Percentiles rank a stretch among this genome's conserved stretches.
Evolutionary conservation across 1,140 invertebrate genomes (phyloP).

Genomic region (Plectrocnemia conspersa): DNA sequence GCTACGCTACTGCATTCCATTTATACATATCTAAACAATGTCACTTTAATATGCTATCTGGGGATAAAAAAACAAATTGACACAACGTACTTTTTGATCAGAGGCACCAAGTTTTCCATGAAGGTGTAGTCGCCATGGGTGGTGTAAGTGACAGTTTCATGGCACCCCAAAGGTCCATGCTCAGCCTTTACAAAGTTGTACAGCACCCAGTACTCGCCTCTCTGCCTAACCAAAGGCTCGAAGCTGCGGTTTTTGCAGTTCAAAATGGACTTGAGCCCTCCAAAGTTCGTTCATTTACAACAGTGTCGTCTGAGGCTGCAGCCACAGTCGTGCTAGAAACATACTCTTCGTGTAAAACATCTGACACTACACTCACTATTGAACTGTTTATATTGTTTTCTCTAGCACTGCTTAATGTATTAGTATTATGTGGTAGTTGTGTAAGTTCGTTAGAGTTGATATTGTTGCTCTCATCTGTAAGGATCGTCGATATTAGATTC

Average conservation of each 20-base stretch:
- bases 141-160: slow-evolving; percentile 85
- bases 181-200: slow-evolving; percentile 76
- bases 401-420: neutral
- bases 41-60: no score
- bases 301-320: slow-evolving; percentile 42
- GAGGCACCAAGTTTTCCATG: slow-evolving; percentile 79
- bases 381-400: neutral
- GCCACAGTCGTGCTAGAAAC: slow-evolving; percentile 41
- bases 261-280: slow-evolving; percentile 43
- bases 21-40: no score
- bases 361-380: no score
- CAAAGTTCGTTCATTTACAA: slow-evolving; percentile 41
- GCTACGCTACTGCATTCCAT: no score
- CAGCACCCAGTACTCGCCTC: slow-evolving; percentile 85
- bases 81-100: slow-evolving; percentile 65
- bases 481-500: slow-evolving; percentile 36
- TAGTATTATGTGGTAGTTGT: slow-evolving; percentile 29
- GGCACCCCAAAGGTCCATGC: slow-evolving; percentile 59
- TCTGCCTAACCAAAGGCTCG: slow-evolving; percentile 62
- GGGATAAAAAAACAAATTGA: no score
- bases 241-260: slow-evolving; percentile 63
- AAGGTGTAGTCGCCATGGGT: slow-evolving; percentile 90
- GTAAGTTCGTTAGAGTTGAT: no score
- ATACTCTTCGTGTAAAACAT: slow-evolving; percentile 40
- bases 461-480: slow-evolving; percentile 38